Percentiles rank a stretch among this genome's conserved stretches.
Evolutionary conservation across 2,113 vertebrate genomes (phyloP).

Genomic region (Neofelis nebulosa): DNA sequence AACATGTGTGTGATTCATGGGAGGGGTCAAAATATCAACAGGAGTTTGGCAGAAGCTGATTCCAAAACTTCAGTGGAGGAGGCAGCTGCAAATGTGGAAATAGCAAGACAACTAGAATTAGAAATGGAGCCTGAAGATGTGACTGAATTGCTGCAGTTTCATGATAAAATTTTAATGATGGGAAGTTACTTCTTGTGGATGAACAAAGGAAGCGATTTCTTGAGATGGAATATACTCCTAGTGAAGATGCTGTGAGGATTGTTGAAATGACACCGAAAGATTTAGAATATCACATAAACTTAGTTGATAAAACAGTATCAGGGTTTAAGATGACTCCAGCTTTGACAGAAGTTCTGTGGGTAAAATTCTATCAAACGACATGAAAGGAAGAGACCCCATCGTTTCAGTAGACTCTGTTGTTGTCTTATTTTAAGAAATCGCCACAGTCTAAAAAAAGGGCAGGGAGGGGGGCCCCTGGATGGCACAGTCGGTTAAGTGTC

Average conservation of each 20-base stretch:
- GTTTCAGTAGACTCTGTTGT: neutral
- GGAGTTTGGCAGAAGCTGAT: neutral
- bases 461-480: too few relatives aligned
- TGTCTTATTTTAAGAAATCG: neutral
- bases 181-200: neutral
- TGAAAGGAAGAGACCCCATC: neutral
- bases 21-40: neutral
- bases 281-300: neutral
- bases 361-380: neutral
- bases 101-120: neutral
- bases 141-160: neutral
- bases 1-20: neutral
- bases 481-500: too few relatives aligned
- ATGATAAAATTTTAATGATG: neutral
- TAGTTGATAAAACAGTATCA: neutral
- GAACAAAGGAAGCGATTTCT: neutral
- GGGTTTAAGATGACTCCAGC: neutral
- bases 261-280: neutral
- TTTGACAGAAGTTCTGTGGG: neutral
- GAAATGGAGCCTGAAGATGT: neutral
- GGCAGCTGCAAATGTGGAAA: neutral
- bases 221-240: neutral
- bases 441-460: neutral
- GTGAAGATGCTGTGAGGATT: neutral
- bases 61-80: neutral